Conservation (phyloP, 2,797 vertebrate species). For the Phataginus tricuspis region DNA sequence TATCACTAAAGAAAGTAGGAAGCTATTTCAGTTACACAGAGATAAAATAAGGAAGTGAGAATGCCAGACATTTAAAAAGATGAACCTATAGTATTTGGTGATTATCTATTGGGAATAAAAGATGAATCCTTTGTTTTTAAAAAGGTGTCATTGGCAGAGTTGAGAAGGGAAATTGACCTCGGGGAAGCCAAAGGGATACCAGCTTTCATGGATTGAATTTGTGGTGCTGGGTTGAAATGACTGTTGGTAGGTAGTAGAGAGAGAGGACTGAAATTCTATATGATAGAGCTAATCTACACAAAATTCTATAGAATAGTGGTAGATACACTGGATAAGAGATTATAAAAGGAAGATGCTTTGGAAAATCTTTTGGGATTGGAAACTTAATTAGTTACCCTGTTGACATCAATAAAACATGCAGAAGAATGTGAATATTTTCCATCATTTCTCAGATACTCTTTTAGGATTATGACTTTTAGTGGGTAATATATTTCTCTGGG, state of each 20-base stretch:
- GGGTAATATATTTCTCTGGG: background rate
- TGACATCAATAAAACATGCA: background rate
- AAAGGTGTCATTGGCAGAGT: background rate
- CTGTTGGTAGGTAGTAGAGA: conserved; percentile 1
- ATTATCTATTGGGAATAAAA: background rate
- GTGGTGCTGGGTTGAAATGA: conserved; percentile 34
- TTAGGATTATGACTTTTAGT: background rate
- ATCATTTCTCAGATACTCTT: background rate
- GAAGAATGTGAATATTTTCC: background rate
- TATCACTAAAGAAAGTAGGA: background rate
- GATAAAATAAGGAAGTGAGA: conserved; percentile 31
- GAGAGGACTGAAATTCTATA: background rate
- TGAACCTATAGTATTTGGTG: background rate
- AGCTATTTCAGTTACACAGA: background rate
- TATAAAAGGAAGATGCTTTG: background rate
- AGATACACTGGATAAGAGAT: background rate
- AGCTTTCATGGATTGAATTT: conserved; percentile 22
- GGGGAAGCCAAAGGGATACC: background rate
- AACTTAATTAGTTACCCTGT: background rate
- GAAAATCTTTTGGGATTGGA: background rate
- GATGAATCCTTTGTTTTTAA: conserved; percentile 33
- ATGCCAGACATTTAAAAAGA: background rate
- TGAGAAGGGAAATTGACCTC: background rate
- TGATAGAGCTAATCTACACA: background rate
- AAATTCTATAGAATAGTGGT: background rate